Conservation (phyloP, 2,888 invertebrate genomes). For the Calliopum simillimum region DNA sequence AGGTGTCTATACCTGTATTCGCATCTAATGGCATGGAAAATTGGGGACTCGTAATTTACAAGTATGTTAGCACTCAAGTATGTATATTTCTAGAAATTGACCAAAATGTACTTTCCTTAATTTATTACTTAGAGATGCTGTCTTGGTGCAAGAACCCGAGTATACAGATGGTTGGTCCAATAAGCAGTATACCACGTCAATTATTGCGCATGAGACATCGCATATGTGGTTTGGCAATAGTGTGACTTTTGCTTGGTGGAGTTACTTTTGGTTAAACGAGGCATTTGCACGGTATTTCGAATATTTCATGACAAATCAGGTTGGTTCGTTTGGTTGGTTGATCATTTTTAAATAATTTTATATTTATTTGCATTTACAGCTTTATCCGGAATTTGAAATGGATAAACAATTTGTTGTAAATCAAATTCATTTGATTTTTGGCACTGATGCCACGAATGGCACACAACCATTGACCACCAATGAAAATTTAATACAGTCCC, state of each 20-base stretch:
- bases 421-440: conserved; percentile 75
- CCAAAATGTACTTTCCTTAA: not conserved
- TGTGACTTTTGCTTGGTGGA: conserved; percentile 70
- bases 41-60: conserved; percentile 88
- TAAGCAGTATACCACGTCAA: conserved; percentile 69
- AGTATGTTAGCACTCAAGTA: conserved; percentile 71
- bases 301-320: conserved; percentile 69
- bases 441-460: conserved; percentile 70
- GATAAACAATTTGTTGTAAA: conserved; percentile 77
- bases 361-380: conserved; percentile 71
- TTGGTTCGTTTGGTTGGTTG: conserved; percentile 53
- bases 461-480: conserved; percentile 71
- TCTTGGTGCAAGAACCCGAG: conserved; percentile 51
- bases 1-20: conserved; percentile 83
- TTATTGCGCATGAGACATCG: conserved; percentile 68
- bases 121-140: conserved; percentile 47
- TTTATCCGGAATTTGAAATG: conserved; percentile 74
- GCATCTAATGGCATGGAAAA: conserved; percentile 88
- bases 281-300: conserved; percentile 78
- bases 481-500: conserved; percentile 69
- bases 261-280: conserved; percentile 75
- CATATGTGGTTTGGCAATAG: conserved; percentile 77
- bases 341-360: not conserved
- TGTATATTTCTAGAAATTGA: not conserved
- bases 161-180: conserved; percentile 57